phyloP scores from a whole-genome alignment of 2,888 invertebrate species.

The Cerastis leucographa region DNA sequence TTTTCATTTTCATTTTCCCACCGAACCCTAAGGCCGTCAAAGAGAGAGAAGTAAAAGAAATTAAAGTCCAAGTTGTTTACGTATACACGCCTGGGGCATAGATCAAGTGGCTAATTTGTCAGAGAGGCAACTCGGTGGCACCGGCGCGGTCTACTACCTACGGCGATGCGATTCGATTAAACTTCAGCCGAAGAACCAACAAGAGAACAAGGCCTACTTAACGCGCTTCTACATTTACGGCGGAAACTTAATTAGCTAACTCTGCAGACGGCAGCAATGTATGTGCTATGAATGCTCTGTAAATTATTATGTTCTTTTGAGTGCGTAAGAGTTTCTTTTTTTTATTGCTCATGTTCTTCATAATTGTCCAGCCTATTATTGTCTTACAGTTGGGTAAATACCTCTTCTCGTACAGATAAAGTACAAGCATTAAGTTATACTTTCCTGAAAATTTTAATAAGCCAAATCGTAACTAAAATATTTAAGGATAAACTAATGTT shows the following conservation, averaged over 20 bases:
- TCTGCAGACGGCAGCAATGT: constrained; percentile 72
- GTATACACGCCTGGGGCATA: constrained; percentile 80
- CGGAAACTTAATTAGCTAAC: constrained; percentile 87
- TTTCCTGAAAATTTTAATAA: background rate
- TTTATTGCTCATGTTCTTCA: background rate
- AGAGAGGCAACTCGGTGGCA: constrained; percentile 80
- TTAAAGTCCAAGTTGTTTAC: constrained; percentile 80
- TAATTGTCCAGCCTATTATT: background rate
- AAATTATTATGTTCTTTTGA: constrained; percentile 47
- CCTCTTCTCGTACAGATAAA: background rate
- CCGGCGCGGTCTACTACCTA: constrained; percentile 73
- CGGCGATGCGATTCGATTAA: constrained; percentile 89
- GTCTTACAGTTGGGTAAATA: background rate
- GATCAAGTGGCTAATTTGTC: constrained; percentile 89
- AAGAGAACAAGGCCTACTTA: constrained; percentile 85
- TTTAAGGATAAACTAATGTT: background rate
- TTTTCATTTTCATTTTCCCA: constrained; percentile 46
- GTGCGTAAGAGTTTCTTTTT: background rate
- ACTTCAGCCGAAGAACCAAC: constrained; percentile 84
- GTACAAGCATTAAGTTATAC: background rate
- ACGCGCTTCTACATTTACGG: constrained; percentile 83
- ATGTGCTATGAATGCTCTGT: constrained; percentile 63
- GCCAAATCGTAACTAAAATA: background rate
- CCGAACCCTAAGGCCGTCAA: constrained; percentile 63
- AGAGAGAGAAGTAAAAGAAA: constrained; percentile 74